Base-by-base conservation (phyloP, 2,888 invertebrate species). In the Meloe dianella region DNA sequence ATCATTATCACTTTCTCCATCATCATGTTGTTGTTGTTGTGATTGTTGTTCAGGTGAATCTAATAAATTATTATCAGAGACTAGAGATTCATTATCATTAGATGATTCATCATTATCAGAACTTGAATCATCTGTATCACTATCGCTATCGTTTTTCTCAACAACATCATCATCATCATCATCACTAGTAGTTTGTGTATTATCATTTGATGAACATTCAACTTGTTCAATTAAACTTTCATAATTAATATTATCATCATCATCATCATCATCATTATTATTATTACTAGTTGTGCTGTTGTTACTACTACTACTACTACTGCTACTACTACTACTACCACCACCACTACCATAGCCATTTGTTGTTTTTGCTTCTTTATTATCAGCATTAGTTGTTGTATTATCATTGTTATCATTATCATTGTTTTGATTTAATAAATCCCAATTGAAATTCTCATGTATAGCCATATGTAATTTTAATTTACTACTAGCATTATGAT, bases 401-500 rank as follows among this genome's bases (percentile, higher is more conserved):
- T 65, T 71, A 12, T 72, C 74, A 61, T 75, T 73, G 1, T 69
- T 60, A 38, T 64, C 61, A 27, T 71, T 56, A 24, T 63, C 9
- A 61, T 67, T 57, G 38, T 66, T 63, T 70, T 69, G 72, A 12
- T 80, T 80, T 56, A 81, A 69, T 63, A 79, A 69, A 14, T 70
- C 72, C 81, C 80, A 82, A 64, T 80, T 78, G 67, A 85, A 85
- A 61, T 86, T 85, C 54, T 86, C 85, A 74, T 89, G 88, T 54
- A 88, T 87, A 27, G 85, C 85, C 84, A 86, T 87, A 73, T 89
- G 88, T 4, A 87, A 78, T 22, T 85, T 79, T 8, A 89, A 74
- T 74, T 89, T 88, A 10, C 86, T 85, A 51, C 86, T 84, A 1
- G 88, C 87, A 72, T 88, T 88, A 74, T 88, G 88, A 75, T 88